These are phyloP conservation scores for Rosalia funebris DNA, from an alignment of 2,888 invertebrate genomes.

Conservation along the genomic window DNA sequence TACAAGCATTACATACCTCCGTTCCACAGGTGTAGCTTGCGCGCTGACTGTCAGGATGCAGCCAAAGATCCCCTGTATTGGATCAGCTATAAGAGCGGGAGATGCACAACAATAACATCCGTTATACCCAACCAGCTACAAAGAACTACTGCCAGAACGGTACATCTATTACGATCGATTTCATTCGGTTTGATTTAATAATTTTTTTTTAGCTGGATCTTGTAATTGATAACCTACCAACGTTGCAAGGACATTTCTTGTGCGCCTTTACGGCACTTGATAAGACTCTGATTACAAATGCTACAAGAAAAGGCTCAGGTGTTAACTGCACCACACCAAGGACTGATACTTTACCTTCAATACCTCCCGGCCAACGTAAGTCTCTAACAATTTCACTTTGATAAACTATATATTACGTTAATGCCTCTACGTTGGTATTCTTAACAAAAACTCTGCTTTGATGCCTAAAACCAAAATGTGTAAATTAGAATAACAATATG, in stretches of 20 bases:
- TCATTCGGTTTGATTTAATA: not conserved
- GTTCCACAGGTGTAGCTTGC: slow-evolving; percentile 87
- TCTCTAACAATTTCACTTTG: slow-evolving; percentile 27
- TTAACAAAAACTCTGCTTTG: too few relatives aligned
- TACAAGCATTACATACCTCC: too few relatives aligned
- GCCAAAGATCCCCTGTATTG: slow-evolving; percentile 93
- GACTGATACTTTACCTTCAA: slow-evolving; percentile 91
- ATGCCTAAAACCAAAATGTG: too few relatives aligned
- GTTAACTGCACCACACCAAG: slow-evolving; percentile 96
- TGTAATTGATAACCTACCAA: slow-evolving; percentile 95
- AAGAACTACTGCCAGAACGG: slow-evolving; percentile 90
- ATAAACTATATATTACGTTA: not conserved
- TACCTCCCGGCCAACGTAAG: slow-evolving; percentile 88
- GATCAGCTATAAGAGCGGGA: slow-evolving; percentile 96
- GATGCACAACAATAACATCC: slow-evolving; percentile 93
- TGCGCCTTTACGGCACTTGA: slow-evolving; percentile 95
- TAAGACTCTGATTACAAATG: slow-evolving; percentile 89
- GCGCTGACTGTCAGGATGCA: slow-evolving; percentile 91
- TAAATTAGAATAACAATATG: too few relatives aligned
- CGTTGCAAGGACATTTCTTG: slow-evolving; percentile 86
- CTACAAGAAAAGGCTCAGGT: slow-evolving; percentile 88
- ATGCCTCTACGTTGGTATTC: not conserved
- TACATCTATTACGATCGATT: too few relatives aligned
- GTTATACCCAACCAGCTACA: slow-evolving; percentile 92
- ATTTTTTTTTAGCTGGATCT: slow-evolving; percentile 76